Evolutionary conservation across 2,113 vertebrate genomes (phyloP), one percentile per base, ranked within the genome.

Genomic region (Sebastes fasciatus): DNA sequence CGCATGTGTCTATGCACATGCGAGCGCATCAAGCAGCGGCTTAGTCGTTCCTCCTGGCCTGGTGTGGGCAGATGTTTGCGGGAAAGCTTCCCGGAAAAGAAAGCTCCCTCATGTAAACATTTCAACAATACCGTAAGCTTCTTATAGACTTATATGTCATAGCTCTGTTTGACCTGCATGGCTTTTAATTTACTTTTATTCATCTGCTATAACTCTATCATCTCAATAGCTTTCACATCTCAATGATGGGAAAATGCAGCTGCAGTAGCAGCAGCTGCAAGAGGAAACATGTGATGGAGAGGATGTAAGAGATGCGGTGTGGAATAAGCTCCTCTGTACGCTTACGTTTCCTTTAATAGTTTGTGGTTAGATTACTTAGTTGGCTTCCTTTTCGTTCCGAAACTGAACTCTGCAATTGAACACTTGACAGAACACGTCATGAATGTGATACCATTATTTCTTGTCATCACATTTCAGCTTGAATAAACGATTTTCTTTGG

Each of bases 41-140:
- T 91, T 90, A 89, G 81, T 63, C 57, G 52, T 64, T 78, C 75
- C 58, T 84, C 79, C 58, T 74, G 55, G 62, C 78, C 86, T 64
- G 63, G 68, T 82, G 84, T 90, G 86, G 86, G 83, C 94, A 95
- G 94, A 95, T 95, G 94, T 93, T 91, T 85, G 89, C 73, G 63
- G 34, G 75, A 84, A 92, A 83, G 70, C 79, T 84, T 78, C 85
- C 79, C 71, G 63, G 88, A 89, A 85, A 92, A 91, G 84, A 89
- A 93, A 90, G 84, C 85, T 87, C 63, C 74, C 80, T 71, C 82
- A 89, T 84, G 81, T 89, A 88, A 92, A 91, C 93, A 90, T 90
- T 87, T 74, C 77, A 92, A 80, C 84, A 75, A 87, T 91, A 89
- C 77, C 81, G 90, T 93, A 94, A 94, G 89, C 94, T 91, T 91